phyloP scores from a whole-genome alignment of 2,888 invertebrate species.

The Creontiades dilutus region DNA sequence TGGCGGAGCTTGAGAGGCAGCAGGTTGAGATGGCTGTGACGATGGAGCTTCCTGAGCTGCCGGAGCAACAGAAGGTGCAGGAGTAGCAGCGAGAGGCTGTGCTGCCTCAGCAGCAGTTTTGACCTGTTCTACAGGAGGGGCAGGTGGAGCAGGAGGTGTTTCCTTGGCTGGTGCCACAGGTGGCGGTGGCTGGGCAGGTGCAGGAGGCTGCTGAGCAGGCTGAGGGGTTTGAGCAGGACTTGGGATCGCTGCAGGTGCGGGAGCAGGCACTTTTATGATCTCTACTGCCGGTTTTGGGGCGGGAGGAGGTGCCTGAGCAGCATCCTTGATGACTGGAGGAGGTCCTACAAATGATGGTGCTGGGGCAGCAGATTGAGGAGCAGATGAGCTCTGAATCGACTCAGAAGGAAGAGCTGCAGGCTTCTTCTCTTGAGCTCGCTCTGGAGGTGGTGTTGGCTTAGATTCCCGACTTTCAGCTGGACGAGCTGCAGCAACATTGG shows the following conservation, averaged over 20 bases:
- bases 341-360: constrained; percentile 59
- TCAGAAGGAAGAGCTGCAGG: constrained; percentile 47
- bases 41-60: not conserved
- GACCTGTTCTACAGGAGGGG: constrained; percentile 78
- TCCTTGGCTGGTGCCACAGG: constrained; percentile 36
- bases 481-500: constrained; percentile 33
- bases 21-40: constrained; percentile 7
- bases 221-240: constrained; percentile 75
- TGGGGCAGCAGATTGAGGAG: constrained; percentile 77
- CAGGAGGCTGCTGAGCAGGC: constrained; percentile 65
- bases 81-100: constrained; percentile 4
- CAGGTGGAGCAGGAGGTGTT: constrained; percentile 73
- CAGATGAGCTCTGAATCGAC: constrained; percentile 76
- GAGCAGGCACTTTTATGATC: constrained; percentile 49
- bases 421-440: constrained; percentile 61
- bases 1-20: constrained; percentile 12
- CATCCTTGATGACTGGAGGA: constrained; percentile 74
- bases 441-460: constrained; percentile 67
- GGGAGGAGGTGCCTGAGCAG: constrained; percentile 71
- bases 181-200: constrained; percentile 77
- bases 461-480: constrained; percentile 65
- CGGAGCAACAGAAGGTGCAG: constrained; percentile 29
- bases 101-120: constrained; percentile 41
- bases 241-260: constrained; percentile 78
- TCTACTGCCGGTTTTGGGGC: constrained; percentile 34